phyloP scores from a whole-genome alignment of 2,888 invertebrate species.

The Trichopria drosophilae region DNA sequence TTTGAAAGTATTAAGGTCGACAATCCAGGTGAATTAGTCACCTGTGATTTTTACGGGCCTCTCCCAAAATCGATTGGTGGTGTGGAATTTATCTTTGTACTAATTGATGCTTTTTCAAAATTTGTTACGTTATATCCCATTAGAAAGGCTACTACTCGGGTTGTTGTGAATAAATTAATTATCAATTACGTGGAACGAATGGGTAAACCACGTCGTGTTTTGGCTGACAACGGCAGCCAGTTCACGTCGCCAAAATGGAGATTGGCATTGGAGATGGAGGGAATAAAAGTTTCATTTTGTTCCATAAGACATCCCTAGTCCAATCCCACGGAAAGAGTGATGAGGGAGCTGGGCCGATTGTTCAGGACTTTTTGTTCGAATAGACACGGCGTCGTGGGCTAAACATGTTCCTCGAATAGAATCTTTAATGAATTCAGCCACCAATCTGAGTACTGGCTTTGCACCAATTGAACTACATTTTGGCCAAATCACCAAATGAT shows the following conservation, averaged over 20 bases:
- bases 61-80: background rate
- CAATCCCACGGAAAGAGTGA: too few species aligned
- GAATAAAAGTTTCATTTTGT: background rate
- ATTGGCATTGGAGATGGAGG: background rate
- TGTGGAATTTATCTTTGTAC: background rate
- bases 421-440: background rate
- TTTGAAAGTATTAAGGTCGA: background rate
- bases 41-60: slow-evolving; percentile 5
- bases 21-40: background rate
- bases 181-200: background rate
- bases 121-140: background rate
- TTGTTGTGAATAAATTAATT: background rate
- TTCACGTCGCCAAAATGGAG: background rate
- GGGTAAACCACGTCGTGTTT: background rate
- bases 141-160: background rate
- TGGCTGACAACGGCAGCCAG: background rate
- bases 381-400: background rate
- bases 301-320: background rate
- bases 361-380: background rate
- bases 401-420: background rate
- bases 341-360: too few species aligned
- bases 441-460: slow-evolving; percentile 5
- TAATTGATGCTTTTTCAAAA: slow-evolving; percentile 1
- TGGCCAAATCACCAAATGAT: background rate
- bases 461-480: slow-evolving; percentile 9